Evolutionary conservation across 2,113 vertebrate genomes (phyloP).

Genomic region (Isichthys henryi): DNA sequence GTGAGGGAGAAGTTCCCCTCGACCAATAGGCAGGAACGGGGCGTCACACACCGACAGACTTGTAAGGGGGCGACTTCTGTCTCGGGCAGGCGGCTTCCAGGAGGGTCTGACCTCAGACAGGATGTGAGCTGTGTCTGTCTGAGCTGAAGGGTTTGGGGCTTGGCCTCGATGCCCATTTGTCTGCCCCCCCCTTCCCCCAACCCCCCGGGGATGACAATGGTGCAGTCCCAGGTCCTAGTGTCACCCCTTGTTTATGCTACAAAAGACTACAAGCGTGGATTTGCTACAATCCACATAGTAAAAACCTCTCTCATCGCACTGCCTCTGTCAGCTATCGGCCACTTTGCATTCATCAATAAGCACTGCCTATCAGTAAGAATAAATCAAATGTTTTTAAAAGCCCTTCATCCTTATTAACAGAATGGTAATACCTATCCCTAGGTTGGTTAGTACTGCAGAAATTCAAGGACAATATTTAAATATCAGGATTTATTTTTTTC

Average conservation of each 20-base stretch:
- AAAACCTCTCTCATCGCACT: not conserved
- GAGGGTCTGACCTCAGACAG: conserved; percentile 8
- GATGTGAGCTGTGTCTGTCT: not conserved
- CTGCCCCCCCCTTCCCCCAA: not conserved
- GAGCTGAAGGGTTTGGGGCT: not conserved
- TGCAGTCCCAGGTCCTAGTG: not conserved
- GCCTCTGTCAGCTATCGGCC: not conserved
- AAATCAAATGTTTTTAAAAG: not conserved
- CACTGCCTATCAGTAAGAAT: not conserved
- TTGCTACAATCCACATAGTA: not conserved
- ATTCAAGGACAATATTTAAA: not conserved
- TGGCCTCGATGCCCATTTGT: not conserved
- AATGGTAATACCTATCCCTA: not conserved
- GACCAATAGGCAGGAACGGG: not conserved
- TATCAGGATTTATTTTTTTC: not conserved
- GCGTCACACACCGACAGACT: not conserved
- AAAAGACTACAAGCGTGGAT: not conserved
- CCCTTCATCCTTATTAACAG: not conserved
- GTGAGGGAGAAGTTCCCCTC: not conserved
- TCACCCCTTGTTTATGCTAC: not conserved
- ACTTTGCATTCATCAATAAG: not conserved
- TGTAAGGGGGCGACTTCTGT: not conserved
- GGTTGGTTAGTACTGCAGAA: not conserved
- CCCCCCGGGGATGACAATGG: not conserved
- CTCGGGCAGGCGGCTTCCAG: not conserved